Conservation (phyloP, 2,113 vertebrate species). For the Empidonax alnorum region DNA sequence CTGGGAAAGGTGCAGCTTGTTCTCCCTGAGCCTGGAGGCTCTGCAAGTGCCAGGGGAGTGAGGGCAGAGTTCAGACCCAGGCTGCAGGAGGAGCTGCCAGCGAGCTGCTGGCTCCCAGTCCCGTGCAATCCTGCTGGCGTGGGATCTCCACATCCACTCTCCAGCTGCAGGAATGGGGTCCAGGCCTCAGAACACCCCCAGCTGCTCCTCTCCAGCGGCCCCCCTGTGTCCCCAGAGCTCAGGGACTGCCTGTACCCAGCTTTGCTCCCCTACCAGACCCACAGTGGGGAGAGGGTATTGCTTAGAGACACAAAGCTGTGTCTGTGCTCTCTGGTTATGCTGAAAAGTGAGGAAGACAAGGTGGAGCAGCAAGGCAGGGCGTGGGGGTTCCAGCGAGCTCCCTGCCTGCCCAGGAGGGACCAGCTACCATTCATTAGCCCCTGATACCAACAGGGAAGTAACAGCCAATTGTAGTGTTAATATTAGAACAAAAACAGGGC, state of each 20-base stretch:
- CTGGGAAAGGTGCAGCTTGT: not conserved
- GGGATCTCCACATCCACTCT: not conserved
- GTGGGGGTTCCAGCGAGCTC: not conserved
- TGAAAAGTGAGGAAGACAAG: conserved; percentile 36
- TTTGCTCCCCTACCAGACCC: not conserved
- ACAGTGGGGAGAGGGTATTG: conserved; percentile 16
- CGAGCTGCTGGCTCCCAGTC: not conserved
- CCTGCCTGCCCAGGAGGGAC: not conserved
- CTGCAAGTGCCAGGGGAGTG: not conserved
- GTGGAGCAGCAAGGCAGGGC: not conserved
- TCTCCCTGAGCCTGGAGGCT: not conserved
- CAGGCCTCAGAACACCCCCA: not conserved
- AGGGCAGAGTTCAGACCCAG: not conserved
- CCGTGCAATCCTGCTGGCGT: not conserved
- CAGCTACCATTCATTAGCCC: not conserved
- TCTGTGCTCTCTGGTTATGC: not conserved
- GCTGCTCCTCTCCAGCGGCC: not conserved
- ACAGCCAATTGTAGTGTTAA: not conserved
- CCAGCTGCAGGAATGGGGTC: not conserved
- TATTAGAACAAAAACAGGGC: not conserved
- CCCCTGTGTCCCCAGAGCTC: not conserved
- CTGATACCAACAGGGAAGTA: not conserved
- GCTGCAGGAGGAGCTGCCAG: not conserved
- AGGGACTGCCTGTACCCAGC: not conserved
- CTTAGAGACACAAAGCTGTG: not conserved